Percentiles rank a stretch among this genome's conserved stretches.
phyloP scores from a whole-genome alignment of 2,888 invertebrate species.

The Rhagium mordax region DNA sequence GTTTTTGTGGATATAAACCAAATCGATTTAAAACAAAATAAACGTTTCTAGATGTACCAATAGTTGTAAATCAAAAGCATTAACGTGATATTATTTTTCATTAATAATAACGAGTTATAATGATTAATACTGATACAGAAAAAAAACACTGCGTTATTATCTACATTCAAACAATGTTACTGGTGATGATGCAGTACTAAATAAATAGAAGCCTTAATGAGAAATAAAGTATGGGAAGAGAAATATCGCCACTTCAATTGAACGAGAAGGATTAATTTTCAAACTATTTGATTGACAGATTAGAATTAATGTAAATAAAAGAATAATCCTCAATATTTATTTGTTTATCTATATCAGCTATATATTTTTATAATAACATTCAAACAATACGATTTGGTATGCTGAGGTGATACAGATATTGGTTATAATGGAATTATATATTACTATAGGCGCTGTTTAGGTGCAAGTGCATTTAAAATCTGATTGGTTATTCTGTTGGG shows the following conservation, averaged over 20 bases:
- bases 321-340: neutral
- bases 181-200: neutral
- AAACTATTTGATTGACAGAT: slow-evolving; percentile 3
- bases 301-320: neutral
- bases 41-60: too few relatives aligned
- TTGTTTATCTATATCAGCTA: neutral
- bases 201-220: neutral
- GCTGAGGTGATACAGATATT: neutral
- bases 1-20: too few relatives aligned
- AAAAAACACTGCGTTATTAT: neutral
- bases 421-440: neutral
- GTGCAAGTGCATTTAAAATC: neutral
- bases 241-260: neutral
- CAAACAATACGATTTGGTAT: slow-evolving; percentile 1
- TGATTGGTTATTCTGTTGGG: neutral
- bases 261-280: neutral
- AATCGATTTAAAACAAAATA: too few relatives aligned
- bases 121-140: neutral
- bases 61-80: too few relatives aligned
- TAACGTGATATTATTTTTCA: too few relatives aligned
- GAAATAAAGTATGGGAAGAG: neutral
- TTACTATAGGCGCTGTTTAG: neutral
- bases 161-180: neutral
- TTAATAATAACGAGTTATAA: too few relatives aligned
- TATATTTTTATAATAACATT: slow-evolving; percentile 1